Conservation (phyloP, 2,797 vertebrate genomes). For the Vultur gryphus region DNA sequence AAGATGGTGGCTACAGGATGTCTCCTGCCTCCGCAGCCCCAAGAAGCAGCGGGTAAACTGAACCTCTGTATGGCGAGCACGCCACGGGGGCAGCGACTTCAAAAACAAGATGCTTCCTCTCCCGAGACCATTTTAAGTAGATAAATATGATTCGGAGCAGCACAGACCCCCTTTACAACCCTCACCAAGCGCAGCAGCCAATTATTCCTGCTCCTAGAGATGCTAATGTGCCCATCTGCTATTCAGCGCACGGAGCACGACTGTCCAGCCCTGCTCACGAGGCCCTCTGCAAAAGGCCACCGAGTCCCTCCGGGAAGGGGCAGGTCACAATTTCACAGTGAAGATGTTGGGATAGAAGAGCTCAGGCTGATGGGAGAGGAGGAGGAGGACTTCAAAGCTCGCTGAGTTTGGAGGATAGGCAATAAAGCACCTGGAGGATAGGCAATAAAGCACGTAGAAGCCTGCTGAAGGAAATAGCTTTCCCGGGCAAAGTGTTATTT, state of each 20-base stretch:
- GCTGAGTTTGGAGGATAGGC: neutral
- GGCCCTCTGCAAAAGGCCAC: neutral
- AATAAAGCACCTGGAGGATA: neutral
- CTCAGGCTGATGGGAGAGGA: neutral
- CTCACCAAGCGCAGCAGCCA: neutral
- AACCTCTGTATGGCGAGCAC: neutral
- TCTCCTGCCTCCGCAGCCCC: neutral
- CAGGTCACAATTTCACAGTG: neutral
- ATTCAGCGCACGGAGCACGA: neutral
- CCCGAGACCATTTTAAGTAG: constrained; percentile 10
- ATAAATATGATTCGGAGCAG: neutral
- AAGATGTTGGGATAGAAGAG: neutral
- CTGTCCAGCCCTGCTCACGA: neutral
- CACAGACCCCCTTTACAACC: neutral
- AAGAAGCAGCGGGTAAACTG: neutral
- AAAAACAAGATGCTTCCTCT: constrained; percentile 8
- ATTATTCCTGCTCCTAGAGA: constrained; percentile 7
- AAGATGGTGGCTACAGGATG: neutral
- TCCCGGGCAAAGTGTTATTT: neutral
- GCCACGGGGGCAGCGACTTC: neutral
- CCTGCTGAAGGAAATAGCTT: neutral
- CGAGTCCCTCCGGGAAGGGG: neutral
- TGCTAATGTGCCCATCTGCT: neutral
- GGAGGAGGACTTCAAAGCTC: neutral
- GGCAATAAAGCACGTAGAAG: neutral